A percentile compares a stretch with the other conserved stretches of the same genome.
These are phyloP conservation scores for Paraescarpia echinospica DNA, from an alignment of 1,140 invertebrate genomes.

Conservation along the genomic window DNA sequence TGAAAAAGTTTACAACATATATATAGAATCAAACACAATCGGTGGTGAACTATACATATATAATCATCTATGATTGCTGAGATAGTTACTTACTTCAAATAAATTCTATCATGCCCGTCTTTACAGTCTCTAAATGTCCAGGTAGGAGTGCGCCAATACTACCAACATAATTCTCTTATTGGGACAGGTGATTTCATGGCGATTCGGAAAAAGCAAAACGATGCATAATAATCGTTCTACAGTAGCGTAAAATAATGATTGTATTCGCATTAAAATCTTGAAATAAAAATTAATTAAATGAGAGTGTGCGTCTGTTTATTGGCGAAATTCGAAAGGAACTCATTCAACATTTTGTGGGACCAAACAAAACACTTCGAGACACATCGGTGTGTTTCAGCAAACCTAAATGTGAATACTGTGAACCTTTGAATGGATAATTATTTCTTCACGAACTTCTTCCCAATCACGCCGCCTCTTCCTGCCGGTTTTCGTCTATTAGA, in stretches of 20 bases:
- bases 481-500: not conserved
- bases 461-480: not conserved
- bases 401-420: not conserved
- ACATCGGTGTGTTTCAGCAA: not conserved
- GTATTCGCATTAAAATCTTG: not conserved
- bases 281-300: not conserved
- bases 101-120: too few relatives aligned
- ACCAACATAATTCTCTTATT: not conserved
- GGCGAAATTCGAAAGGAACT: not conserved
- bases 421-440: not conserved
- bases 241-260: not conserved
- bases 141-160: too few relatives aligned
- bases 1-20: not conserved
- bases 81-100: not conserved
- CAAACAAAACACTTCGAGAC: not conserved
- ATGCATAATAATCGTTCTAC: not conserved
- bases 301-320: not conserved
- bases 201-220: too few relatives aligned
- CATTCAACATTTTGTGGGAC: not conserved
- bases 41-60: not conserved
- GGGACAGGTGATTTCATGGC: too few relatives aligned
- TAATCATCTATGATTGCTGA: not conserved
- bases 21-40: not conserved
- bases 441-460: slow-evolving; percentile 1
- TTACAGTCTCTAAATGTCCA: not conserved